A percentile compares a stretch with the other conserved stretches of the same genome.
Conservation (phyloP, 2,113 vertebrate genomes). For the Heterochromis multidens region DNA sequence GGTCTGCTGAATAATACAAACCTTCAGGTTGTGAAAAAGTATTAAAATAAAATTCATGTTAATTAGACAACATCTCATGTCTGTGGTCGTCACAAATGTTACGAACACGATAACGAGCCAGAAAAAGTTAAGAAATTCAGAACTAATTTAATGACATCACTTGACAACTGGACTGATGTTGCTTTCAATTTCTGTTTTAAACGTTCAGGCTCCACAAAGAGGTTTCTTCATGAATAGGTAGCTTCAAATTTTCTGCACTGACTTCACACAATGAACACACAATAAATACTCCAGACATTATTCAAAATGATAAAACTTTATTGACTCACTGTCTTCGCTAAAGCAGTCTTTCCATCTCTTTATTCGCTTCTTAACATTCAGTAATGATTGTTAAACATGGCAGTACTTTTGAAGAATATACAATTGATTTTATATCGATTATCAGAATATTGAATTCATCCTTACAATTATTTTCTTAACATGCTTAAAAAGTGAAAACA, state of each 20-base stretch:
- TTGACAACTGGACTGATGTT: too few species aligned
- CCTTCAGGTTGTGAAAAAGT: accelerated
- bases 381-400: not conserved
- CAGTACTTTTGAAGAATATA: too few species aligned
- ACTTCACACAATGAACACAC: not conserved
- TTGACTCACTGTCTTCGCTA: not conserved
- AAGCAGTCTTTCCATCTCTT: not conserved
- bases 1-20: not conserved
- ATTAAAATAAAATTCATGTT: not conserved
- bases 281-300: not conserved
- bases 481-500: too few species aligned
- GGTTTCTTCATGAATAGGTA: too few species aligned
- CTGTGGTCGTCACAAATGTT: not conserved
- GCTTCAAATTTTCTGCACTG: too few species aligned
- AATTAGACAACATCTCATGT: not conserved
- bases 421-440: too few species aligned
- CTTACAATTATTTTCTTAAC: too few species aligned
- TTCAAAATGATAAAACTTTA: not conserved
- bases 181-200: too few species aligned
- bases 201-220: too few species aligned
- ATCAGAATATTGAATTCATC: too few species aligned
- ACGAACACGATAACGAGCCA: not conserved
- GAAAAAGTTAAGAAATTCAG: not conserved
- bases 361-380: not conserved
- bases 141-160: too few species aligned